Evolutionary conservation across 2,888 invertebrate species (phyloP), one percentile per base, ranked within the genome.

Genomic region (Rhingia rostrata): DNA sequence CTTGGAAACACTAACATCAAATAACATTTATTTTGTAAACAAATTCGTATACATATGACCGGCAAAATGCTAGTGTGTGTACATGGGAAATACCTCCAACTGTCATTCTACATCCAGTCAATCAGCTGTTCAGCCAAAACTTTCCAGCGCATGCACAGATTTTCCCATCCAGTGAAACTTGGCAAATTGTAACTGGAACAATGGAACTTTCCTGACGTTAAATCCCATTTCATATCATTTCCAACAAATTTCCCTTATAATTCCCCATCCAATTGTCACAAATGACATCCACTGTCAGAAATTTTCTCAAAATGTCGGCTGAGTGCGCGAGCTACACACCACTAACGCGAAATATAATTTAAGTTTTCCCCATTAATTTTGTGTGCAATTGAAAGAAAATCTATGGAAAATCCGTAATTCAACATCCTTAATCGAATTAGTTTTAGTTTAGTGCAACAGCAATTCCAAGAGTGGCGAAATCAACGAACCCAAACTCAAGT

Each of bases 231-330:
- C 30, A 9, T 4, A 3, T 0, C 7, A 39, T 7, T 33, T 51
- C 22, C 32, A 69, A 63, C 58, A 56, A 70, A 4, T 47, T 35
- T 22, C 47, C 53, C 30, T 32, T 4, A 63, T 0, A 35, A 47
- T 66, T 4, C 54, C 66, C 6, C 2, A n/a, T 37, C 37, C 35
- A 33, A 22, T 10, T 77, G 82, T 67, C 78, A 78, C 43, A 56
- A 67, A 12, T 79, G 78, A 79, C 83, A 58, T 12, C 22, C 6
- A n/a, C 12, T 63, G 75, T 77, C 70, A 83, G 7, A 67, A 83
- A 78, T 83, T 83, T 83, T 83, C 83, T 58, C 73, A 83, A 83
- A 79, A 83, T 83, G 83, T 83, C 83, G 73, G 79, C 66, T 58
- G 41, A 58, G 67, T 79, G 41, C 69, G 61, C 51, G 58, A 74